Evolutionary conservation across 2,888 invertebrate species (phyloP).

Genomic region (Parnassius glacialis): DNA sequence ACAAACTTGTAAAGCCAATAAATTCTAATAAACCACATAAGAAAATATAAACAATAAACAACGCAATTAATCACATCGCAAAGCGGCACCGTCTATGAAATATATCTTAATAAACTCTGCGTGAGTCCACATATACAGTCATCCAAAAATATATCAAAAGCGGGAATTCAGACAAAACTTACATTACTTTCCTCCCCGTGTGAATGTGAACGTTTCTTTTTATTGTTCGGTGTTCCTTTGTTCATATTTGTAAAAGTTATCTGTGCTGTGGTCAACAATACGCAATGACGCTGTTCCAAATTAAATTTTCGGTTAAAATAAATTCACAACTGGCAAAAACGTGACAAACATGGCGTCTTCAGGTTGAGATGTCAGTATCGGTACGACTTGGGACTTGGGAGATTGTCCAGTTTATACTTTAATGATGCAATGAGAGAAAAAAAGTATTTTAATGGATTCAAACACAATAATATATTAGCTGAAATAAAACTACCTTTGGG

Average conservation of each 20-base stretch:
- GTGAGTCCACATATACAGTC: slow-evolving; percentile 48
- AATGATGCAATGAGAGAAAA: too few species aligned
- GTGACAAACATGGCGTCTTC: slow-evolving; percentile 76
- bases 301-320: slow-evolving; percentile 47
- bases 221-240: slow-evolving; percentile 48
- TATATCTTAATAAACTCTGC: slow-evolving; percentile 50
- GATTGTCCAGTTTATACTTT: not conserved
- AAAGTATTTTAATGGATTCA: too few species aligned
- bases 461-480: not conserved
- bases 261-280: slow-evolving; percentile 29
- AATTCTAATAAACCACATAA: too few species aligned
- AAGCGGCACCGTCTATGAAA: slow-evolving; percentile 33
- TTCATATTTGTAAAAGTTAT: slow-evolving; percentile 50
- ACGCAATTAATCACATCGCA: slow-evolving; percentile 29
- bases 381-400: not conserved
- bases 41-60: not conserved
- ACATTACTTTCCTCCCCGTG: slow-evolving; percentile 53
- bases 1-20: not conserved
- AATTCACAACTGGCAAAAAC: slow-evolving; percentile 69
- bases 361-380: slow-evolving; percentile 29
- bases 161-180: slow-evolving; percentile 63
- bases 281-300: slow-evolving; percentile 34
- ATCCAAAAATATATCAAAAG: slow-evolving; percentile 50
- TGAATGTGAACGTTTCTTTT: slow-evolving; percentile 53
- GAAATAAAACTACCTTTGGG: not conserved